Evolutionary conservation across 2,113 vertebrate genomes (phyloP).

Genomic region (Elephantulus edwardii): DNA sequence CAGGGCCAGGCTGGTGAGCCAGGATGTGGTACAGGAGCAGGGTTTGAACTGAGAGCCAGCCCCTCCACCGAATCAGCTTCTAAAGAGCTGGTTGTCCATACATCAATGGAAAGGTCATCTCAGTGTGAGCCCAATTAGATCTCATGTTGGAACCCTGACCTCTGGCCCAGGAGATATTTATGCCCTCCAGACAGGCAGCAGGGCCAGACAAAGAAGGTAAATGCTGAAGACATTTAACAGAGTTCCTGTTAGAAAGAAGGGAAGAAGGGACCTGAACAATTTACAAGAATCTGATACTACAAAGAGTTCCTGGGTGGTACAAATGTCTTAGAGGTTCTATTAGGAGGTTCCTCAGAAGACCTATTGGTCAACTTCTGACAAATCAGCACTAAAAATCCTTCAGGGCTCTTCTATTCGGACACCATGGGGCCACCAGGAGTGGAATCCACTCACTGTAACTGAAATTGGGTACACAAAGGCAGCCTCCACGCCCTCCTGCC

Average conservation of each 20-base stretch:
- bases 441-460: background rate
- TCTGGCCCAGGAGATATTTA: conserved; percentile 64
- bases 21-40: background rate
- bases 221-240: background rate
- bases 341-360: background rate
- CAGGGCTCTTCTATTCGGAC: background rate
- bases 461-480: background rate
- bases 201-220: background rate
- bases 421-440: background rate
- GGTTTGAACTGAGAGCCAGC: background rate
- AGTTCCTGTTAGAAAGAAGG: too few species aligned
- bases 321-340: too few species aligned
- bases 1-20: background rate
- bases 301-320: background rate
- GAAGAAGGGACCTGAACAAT: too few species aligned
- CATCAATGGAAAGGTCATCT: conserved; percentile 57
- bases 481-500: background rate
- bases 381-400: background rate
- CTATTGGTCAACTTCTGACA: background rate
- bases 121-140: conserved; percentile 60
- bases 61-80: background rate
- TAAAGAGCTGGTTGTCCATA: conserved; percentile 25
- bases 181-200: conserved; percentile 51
- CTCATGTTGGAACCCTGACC: conserved; percentile 64
- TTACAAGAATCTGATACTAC: background rate